phyloP scores from a whole-genome alignment of 2,113 vertebrate species.

The Malurus elegans region DNA sequence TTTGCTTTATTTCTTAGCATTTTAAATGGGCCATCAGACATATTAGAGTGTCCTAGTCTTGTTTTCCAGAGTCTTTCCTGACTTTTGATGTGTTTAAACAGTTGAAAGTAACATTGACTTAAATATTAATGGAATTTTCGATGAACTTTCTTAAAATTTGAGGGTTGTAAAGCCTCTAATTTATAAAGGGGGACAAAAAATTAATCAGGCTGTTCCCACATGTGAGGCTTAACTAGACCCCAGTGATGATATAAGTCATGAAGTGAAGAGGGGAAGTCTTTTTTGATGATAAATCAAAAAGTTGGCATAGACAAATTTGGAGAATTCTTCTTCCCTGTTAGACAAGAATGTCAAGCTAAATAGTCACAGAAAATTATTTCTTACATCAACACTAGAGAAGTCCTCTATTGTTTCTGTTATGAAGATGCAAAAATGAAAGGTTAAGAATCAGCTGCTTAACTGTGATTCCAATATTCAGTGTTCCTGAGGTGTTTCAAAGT shows the following conservation, averaged over 20 bases:
- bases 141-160: not conserved
- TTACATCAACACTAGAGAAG: not conserved
- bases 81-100: not conserved
- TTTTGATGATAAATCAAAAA: not conserved
- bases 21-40: not conserved
- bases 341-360: not conserved
- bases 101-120: not conserved
- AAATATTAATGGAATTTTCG: not conserved
- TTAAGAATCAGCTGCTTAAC: not conserved
- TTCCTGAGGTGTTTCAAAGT: not conserved
- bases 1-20: not conserved
- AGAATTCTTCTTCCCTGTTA: not conserved
- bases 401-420: not conserved
- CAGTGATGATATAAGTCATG: not conserved
- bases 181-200: not conserved
- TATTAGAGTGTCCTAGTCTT: no score
- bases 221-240: not conserved
- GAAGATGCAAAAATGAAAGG: not conserved
- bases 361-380: not conserved
- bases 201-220: not conserved
- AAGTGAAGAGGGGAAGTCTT: not conserved
- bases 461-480: not conserved
- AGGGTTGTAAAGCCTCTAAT: accelerated
- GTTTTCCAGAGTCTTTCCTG: not conserved
- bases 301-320: accelerated